Conservation (phyloP, 2,797 vertebrate species). For the Sylvia borin region DNA sequence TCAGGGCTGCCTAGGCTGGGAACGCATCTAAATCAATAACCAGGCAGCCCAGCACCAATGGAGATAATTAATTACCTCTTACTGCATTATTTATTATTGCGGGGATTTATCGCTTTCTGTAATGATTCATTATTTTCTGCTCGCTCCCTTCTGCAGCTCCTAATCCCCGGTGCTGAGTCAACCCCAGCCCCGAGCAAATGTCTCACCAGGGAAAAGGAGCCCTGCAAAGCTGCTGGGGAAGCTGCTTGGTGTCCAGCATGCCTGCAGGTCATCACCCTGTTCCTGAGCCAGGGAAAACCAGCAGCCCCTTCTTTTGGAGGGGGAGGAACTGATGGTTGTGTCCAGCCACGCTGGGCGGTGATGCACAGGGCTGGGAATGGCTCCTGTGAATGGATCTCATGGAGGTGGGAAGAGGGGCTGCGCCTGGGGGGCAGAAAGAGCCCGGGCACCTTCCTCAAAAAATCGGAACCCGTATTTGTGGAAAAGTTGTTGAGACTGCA, state of each 20-base stretch:
- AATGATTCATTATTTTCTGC: background rate
- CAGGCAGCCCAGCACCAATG: background rate
- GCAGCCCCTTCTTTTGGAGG: background rate
- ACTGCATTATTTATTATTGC: constrained; percentile 16
- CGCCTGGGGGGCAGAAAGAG: background rate
- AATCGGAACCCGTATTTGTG: background rate
- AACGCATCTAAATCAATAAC: constrained; percentile 3
- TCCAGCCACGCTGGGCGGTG: rapidly evolving
- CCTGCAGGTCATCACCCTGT: background rate
- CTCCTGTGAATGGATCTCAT: rapidly evolving
- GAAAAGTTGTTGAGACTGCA: background rate
- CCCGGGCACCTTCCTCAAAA: background rate
- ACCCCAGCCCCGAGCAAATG: background rate
- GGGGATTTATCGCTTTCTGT: background rate
- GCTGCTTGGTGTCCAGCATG: background rate
- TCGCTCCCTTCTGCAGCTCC: background rate
- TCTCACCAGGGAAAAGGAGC: background rate
- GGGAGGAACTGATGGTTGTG: rapidly evolving
- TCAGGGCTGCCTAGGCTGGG: background rate
- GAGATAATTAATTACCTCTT: constrained; percentile 10
- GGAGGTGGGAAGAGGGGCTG: rapidly evolving
- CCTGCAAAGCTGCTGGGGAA: background rate
- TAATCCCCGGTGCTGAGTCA: background rate
- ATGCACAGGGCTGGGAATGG: rapidly evolving
- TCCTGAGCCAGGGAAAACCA: background rate